Base-by-base conservation (phyloP, 2,797 vertebrate genomes). In the Urosaurus nigricauda region DNA sequence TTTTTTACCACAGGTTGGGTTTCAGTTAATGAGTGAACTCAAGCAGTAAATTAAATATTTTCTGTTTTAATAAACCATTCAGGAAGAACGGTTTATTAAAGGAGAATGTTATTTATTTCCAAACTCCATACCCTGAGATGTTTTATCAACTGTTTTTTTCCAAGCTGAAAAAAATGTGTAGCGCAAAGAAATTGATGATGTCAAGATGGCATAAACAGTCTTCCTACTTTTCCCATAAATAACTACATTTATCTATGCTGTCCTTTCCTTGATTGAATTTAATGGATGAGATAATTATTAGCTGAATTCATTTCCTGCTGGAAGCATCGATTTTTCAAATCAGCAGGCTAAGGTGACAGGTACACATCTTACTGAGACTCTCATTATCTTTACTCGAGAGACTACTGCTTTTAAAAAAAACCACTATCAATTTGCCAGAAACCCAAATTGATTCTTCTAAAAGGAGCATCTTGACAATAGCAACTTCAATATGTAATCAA, bases 281-380 rank as follows among this genome's bases (percentile, higher is more conserved):
- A 5, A 14, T 86, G 87, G 87, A 89, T 92, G 86, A 94, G 91
- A 90, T 91, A 0, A 90, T 90, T 93, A 93, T 89, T 90, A 90
- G 87, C 74, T 63, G 89, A 75, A 89, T 91, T 91, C 84, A 89
- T 92, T 93, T 94, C 73, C 87, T 90, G 71, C 87, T 90, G 91
- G 90, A 94, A 93, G 75, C 90, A 92, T 8, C 83, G 83, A 56
- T 88, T 91, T 94, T 93, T 95, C 74, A 86, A 89, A 82, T 85
- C 84, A 90, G n/a, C 37, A 58, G 70, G 51, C 47, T 63, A 71
- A 85, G 79, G 56, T 92, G 80, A 91, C 87, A 93, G 87, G 32
- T 81, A 63, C 68, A 79, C 19, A 75, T 89, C 53, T 86, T 82
- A 85, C 83, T 79, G 77, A 92, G 43, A 21, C 86, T 56, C 86